Evolutionary conservation across 2,113 vertebrate species (phyloP).

Genomic region (Osmerus eperlanus): DNA sequence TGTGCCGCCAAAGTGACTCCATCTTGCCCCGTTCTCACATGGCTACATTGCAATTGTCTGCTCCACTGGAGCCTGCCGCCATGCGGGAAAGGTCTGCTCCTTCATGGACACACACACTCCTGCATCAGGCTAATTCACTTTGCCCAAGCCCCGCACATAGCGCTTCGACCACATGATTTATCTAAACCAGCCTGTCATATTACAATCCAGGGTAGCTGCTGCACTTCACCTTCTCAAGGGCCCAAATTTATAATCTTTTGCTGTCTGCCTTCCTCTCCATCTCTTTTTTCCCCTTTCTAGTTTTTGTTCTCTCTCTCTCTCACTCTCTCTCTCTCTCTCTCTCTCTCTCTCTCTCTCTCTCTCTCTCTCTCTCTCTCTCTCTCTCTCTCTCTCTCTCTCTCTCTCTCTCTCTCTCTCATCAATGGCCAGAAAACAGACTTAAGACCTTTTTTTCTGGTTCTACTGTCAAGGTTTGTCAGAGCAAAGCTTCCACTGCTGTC

Average conservation of each 20-base stretch:
- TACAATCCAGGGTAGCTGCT: constrained; percentile 48
- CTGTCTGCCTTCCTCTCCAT: constrained; percentile 10
- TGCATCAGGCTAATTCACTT: constrained; percentile 72
- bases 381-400: too few species aligned
- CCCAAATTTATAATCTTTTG: constrained; percentile 46
- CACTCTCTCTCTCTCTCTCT: too few species aligned
- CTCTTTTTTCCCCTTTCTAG: too few species aligned
- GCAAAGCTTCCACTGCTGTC: neutral
- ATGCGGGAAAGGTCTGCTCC: constrained; percentile 73
- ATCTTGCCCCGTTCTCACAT: constrained; percentile 76
- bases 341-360: too few species aligned
- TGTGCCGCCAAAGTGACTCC: constrained; percentile 71
- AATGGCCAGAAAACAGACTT: constrained; percentile 1
- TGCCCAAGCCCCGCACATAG: constrained; percentile 62
- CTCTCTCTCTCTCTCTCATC: neutral
- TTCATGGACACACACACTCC: constrained; percentile 72
- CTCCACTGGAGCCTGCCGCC: constrained; percentile 76
- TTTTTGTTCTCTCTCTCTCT: too few species aligned
- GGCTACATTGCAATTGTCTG: constrained; percentile 81
- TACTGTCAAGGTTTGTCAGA: neutral
- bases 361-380: too few species aligned
- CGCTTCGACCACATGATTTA: constrained; percentile 67
- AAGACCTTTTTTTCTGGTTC: neutral
- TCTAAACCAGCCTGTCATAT: constrained; percentile 60
- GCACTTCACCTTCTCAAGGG: constrained; percentile 40